Conservation (phyloP, 2,888 invertebrate species). For the Lingula anatina region DNA sequence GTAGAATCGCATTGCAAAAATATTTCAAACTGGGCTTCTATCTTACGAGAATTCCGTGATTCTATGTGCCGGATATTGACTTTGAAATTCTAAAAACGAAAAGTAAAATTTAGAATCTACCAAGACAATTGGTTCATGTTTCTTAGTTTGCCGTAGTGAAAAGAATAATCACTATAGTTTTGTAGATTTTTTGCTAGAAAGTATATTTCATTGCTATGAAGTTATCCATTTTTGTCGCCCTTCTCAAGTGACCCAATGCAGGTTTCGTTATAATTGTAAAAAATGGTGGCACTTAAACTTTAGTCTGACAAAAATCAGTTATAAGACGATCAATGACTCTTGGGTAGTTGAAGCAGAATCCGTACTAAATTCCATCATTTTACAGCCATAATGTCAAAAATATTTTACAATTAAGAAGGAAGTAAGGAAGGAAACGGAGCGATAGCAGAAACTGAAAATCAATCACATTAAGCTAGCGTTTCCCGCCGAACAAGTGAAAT, state of each 20-base stretch:
- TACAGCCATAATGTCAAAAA: not conserved
- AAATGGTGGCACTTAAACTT: too few species aligned
- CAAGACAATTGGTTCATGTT: too few species aligned
- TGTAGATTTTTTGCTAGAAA: too few species aligned
- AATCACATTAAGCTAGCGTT: not conserved
- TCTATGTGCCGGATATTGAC: slow-evolving; percentile 71
- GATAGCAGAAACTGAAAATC: not conserved
- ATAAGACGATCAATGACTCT: too few species aligned
- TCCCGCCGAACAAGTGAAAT: not conserved
- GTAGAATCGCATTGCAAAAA: slow-evolving; percentile 83
- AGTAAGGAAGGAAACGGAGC: not conserved
- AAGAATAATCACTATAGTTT: too few species aligned
- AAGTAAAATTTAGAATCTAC: too few species aligned
- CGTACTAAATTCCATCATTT: not conserved
- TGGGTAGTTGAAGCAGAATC: not conserved
- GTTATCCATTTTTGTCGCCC: too few species aligned
- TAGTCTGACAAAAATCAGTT: too few species aligned
- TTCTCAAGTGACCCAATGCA: too few species aligned
- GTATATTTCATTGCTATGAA: too few species aligned
- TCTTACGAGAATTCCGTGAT: slow-evolving; percentile 75
- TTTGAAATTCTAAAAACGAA: slow-evolving; percentile 24
- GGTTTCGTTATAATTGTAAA: too few species aligned
- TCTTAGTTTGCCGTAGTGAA: too few species aligned
- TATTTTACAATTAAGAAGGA: not conserved
- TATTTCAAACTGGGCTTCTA: slow-evolving; percentile 76